Percentiles rank a stretch among this genome's conserved stretches.
phyloP scores from a whole-genome alignment of 2,888 invertebrate genomes.

The Gortyna flavago region DNA sequence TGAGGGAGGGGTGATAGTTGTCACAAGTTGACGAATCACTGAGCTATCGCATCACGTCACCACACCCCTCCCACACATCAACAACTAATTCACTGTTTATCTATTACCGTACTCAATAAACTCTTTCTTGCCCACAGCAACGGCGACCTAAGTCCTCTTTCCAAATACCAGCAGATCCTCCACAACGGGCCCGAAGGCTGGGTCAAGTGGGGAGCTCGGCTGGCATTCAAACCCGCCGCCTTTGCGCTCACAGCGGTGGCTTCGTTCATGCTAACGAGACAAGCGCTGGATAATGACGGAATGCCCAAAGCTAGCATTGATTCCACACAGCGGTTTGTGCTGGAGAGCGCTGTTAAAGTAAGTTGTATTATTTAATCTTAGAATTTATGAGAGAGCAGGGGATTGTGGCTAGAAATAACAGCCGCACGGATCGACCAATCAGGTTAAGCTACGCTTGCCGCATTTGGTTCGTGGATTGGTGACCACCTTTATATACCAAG shows the following conservation, averaged over 20 bases:
- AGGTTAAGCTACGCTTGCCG: too few species aligned
- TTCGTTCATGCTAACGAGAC: conserved; percentile 78
- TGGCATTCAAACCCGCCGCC: conserved; percentile 84
- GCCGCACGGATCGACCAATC: too few species aligned
- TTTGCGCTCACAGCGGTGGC: conserved; percentile 82
- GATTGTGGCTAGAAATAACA: neutral
- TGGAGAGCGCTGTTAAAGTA: conserved; percentile 85
- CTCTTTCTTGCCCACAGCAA: conserved; percentile 69
- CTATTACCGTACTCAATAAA: too few species aligned
- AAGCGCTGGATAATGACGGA: conserved; percentile 80
- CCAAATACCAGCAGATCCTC: conserved; percentile 85
- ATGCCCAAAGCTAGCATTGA: conserved; percentile 84
- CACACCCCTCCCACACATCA: too few species aligned
- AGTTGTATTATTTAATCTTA: neutral
- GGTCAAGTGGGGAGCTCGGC: conserved; percentile 84
- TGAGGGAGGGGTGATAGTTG: too few species aligned
- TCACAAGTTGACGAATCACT: too few species aligned
- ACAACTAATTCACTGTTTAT: too few species aligned
- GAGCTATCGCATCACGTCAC: too few species aligned
- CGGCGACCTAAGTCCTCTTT: conserved; percentile 80
- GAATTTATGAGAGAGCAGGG: neutral
- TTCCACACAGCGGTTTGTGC: conserved; percentile 82
- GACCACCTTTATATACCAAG: too few species aligned
- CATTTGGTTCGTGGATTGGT: too few species aligned
- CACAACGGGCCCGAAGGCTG: conserved; percentile 85